Conservation (phyloP, 2,113 vertebrate species). For the Glareola pratincola region DNA sequence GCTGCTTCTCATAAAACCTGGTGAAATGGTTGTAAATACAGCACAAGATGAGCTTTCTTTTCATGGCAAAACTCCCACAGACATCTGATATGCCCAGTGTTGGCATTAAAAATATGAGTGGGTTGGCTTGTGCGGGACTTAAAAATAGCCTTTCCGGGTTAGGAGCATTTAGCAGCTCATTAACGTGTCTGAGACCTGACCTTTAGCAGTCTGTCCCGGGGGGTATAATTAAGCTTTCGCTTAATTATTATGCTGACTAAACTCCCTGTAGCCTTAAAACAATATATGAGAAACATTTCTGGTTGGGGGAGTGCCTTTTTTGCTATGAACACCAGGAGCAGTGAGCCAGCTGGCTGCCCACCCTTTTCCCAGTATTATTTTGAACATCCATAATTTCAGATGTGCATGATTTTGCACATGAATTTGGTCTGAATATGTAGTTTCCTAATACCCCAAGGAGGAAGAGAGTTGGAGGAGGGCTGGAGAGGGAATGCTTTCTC, state of each 20-base stretch:
- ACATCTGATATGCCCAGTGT: background rate
- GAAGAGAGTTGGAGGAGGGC: background rate
- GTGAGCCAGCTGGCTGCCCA: background rate
- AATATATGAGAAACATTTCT: background rate
- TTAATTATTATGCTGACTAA: background rate
- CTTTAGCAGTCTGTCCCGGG: background rate
- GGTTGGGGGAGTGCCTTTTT: background rate
- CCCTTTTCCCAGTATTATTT: background rate
- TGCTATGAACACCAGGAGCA: background rate
- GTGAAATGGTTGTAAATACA: constrained; percentile 3
- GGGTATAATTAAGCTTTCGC: background rate
- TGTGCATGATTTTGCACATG: background rate
- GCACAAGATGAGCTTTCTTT: background rate
- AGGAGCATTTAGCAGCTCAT: constrained; percentile 36
- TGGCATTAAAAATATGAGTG: background rate
- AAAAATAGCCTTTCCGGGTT: background rate
- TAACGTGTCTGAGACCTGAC: constrained; percentile 20
- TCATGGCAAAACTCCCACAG: background rate
- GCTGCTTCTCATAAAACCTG: background rate
- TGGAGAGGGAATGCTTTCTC: background rate
- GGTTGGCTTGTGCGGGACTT: background rate
- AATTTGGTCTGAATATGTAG: background rate
- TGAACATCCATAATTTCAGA: background rate
- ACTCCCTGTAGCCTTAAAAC: background rate
- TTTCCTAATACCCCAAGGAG: background rate